These are phyloP conservation scores for Sitta carolinensis DNA, from an alignment of 2,797 vertebrate genomes.

Conservation along the genomic window DNA sequence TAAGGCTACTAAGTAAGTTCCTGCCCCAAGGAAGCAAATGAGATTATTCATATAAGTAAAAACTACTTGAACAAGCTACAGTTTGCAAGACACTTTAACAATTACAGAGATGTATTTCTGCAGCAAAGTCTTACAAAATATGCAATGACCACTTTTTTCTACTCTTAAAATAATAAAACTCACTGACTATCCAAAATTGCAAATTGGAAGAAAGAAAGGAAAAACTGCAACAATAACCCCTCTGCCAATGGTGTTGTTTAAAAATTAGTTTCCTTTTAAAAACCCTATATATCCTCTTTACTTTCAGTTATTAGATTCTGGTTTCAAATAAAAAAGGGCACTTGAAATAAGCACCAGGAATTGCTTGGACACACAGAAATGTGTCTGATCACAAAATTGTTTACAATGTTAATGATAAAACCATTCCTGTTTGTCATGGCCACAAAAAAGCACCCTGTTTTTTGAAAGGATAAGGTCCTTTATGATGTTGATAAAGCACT, in stretches of 20 bases:
- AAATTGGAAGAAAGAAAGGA: background rate
- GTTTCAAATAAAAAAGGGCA: background rate
- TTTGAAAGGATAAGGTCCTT: constrained; percentile 53
- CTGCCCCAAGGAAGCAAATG: constrained; percentile 28
- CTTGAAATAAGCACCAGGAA: background rate
- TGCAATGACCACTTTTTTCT: background rate
- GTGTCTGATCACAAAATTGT: constrained; percentile 5
- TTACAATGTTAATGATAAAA: constrained; percentile 33
- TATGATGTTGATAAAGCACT: constrained; percentile 69
- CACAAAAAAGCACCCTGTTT: background rate
- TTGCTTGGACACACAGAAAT: background rate
- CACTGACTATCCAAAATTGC: background rate
- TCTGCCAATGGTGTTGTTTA: background rate
- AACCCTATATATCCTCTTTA: background rate
- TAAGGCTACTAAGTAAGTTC: constrained; percentile 30
- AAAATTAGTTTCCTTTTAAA: background rate
- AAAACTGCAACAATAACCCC: background rate
- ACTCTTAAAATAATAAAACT: background rate
- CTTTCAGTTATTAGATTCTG: background rate
- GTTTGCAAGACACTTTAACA: constrained; percentile 6
- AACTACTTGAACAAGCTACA: background rate
- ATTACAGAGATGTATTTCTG: background rate
- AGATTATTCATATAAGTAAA: constrained; percentile 23
- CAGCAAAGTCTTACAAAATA: background rate
- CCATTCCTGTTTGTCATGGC: constrained; percentile 17